Base-by-base conservation (phyloP, 2,888 invertebrate species). In the Alloplasta piceator region DNA sequence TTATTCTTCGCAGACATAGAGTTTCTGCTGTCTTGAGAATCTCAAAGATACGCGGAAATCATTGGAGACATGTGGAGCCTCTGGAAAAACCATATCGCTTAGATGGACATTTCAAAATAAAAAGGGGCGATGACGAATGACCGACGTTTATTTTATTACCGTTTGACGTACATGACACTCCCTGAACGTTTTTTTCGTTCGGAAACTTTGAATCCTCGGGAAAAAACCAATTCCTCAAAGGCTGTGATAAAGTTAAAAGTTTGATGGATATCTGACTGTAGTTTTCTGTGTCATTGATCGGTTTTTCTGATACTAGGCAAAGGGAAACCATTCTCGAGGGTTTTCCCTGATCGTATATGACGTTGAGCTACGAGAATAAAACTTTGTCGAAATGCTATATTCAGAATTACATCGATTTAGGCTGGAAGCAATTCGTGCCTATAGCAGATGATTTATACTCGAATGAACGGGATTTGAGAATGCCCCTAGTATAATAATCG, bases 341-440 rank as follows among this genome's bases (percentile, higher is more conserved):
- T 48, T 26, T 26, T 73, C 43, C 10, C 9, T 16, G 41, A 9
- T n/a, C 41, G 26, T 26, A 7, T 74, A 46, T 39, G 60, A 78
- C 77, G 75, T 78, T 46, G 41, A 41, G 58, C 61, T 76, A 56
- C 46, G 39, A 3, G 6, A 46, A n/a, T 48, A 46, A 70, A 82
- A 82, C 77, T 83, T 82, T 52, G 38, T 77, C 77, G 77, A 84
- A 82, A 83, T 77, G 60, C 67, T 71, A 83, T 81, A 83, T 75
- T 70, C 68, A 66, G 80, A 66, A 82, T 82, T 78, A 80, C 68
- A 80, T 70, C 68, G 68, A 64, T 72, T 70, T 78, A 76, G 58
- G 55, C 56, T 10, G 56, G 58, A 50, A 60, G 48, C 60, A 78
- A 78, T 56, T 82, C 61, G 75, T 78, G 70, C 43, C 68, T 81